Evolutionary conservation across 2,888 invertebrate species (phyloP), one percentile per base, ranked within the genome.

Genomic region (Alcis repandata): DNA sequence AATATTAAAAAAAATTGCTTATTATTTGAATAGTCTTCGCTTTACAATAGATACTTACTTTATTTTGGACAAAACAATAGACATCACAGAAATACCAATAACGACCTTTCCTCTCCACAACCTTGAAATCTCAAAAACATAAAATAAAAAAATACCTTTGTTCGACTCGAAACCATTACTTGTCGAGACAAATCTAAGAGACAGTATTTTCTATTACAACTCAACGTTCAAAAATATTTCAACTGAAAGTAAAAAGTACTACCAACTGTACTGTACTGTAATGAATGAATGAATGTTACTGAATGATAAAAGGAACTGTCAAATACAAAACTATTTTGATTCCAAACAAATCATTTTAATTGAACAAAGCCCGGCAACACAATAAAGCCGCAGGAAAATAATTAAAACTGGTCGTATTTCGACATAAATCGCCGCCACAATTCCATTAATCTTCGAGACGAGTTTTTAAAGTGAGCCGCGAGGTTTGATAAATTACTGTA

Each of bases 391-490:
- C 20, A 22, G 53, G 9, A 60, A 63, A 72, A 72, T 77, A 80
- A 76, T 78, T 78, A 79, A 70, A 74, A 71, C 49, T 71, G 62
- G 52, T 69, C 67, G 63, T 71, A 67, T 64, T 77, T 73, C 65
- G 75, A 69, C 69, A 71, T 70, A 73, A 73, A 74, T 74, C 74
- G 70, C 61, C 59, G 54, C 61, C 63, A 59, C 53, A 36, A 66
- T 43, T 53, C 61, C 72, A 78, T 83, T 83, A 85, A 85, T 85
- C 80, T 80, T 62, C 49, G 75, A 72, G 83, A 80, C 80, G 83
- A 83, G 80, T 81, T 82, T 77, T 80, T 74, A 79, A 77, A 80
- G 77, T 74, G 77, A 75, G 73, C 60, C 63, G 65, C 54, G 63
- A 66, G 68, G 68, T 73, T 75, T 79, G 81, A 84, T 80, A 78